These are phyloP conservation scores for Calliopsis andreniformis DNA, from an alignment of 1,140 invertebrate species.

Conservation along the genomic window DNA sequence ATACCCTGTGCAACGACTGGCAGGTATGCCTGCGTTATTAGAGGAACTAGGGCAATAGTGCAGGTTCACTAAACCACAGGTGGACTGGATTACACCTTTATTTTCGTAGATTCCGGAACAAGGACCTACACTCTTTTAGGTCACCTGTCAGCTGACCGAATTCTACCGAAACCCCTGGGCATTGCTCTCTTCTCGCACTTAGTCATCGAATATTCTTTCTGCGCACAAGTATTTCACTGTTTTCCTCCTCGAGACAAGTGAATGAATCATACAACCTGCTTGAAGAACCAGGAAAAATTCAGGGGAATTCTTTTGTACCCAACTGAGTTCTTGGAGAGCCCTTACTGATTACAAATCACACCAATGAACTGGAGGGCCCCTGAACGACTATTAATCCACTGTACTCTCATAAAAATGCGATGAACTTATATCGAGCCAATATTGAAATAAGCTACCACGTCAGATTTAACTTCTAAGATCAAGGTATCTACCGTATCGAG, in stretches of 20 bases:
- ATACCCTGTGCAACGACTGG: slow-evolving; percentile 35
- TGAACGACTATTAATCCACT: no score
- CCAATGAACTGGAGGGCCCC: no score
- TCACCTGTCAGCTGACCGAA: slow-evolving; percentile 23
- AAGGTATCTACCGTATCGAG: no score
- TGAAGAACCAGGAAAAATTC: no score
- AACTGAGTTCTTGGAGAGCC: no score
- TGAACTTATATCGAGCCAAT: no score
- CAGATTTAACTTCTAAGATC: no score
- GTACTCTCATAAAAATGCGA: no score
- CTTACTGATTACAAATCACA: no score
- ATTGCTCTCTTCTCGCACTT: background rate
- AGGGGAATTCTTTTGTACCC: no score
- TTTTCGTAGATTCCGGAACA: slow-evolving; percentile 32
- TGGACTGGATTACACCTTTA: slow-evolving; percentile 47
- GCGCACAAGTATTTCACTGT: background rate
- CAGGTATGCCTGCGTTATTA: slow-evolving; percentile 50
- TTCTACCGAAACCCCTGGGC: slow-evolving; percentile 2
- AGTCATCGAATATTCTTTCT: slow-evolving; percentile 1
- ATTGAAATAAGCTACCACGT: no score
- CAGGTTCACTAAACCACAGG: slow-evolving; percentile 62
- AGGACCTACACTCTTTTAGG: slow-evolving; percentile 9
- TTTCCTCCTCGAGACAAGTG: background rate
- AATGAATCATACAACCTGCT: no score
- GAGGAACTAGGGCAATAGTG: slow-evolving; percentile 60